Evolutionary conservation across 2,888 invertebrate genomes (phyloP), one percentile per base, ranked within the genome.

Genomic region (Elegia similella): DNA sequence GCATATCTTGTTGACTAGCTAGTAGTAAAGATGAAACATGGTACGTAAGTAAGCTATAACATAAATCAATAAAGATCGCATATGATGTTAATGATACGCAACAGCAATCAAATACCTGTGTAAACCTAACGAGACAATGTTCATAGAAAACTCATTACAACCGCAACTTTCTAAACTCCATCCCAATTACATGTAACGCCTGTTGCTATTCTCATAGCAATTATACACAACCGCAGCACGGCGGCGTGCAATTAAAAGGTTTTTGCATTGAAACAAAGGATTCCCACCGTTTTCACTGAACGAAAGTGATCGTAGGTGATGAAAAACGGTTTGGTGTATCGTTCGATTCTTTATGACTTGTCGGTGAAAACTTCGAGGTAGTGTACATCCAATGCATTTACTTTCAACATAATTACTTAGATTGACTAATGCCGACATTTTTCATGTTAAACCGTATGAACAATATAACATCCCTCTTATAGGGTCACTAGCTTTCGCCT

Each of bases 231-330:
- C 34, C 50, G 50, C 62, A 58, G 57, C 46, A 56, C 58, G 60
- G 62, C 60, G 62, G 48, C 62, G 62, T 62, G 59, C 66, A 68
- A 73, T 70, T 72, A 68, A 64, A 60, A 43, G 61, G 69, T 74
- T 73, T 76, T 74, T 61, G 60, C 60, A 60, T 65, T 62, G 63
- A 62, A 62, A 67, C 64, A 76, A 72, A 67, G 61, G 46, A 62
- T 68, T 84, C 83, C 63, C 84, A 85, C 79, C 77, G 73, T 78
- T 83, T 82, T 80, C 80, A 76, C 75, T 71, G 42, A 76, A 79
- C 68, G 82, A 84, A 81, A 84, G 83, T 76, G 80, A 63, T 61
- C 59, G 62, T 59, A 59, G 60, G 47, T 23, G 16, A 55, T 57
- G 59, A 66, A 65, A 64, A 66, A 59, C 62, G 13, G 47, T 47